Evolutionary conservation across 1,140 invertebrate genomes (phyloP).

Genomic region (Drosophila parabipectinata): DNA sequence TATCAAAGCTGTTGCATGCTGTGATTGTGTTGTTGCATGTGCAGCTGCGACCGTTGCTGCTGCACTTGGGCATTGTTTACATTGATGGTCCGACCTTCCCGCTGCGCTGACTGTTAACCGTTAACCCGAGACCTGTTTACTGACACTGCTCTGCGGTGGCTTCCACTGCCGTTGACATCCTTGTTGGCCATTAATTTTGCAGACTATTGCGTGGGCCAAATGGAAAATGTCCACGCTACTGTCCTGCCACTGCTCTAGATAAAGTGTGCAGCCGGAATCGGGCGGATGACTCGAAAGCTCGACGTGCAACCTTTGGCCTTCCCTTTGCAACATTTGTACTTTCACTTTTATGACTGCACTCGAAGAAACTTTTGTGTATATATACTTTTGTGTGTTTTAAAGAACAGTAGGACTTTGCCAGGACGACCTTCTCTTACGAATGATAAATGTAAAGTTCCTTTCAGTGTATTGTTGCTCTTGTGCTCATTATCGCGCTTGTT

Average conservation of each 20-base stretch:
- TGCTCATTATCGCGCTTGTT: slow-evolving; percentile 75
- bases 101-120: slow-evolving; percentile 21
- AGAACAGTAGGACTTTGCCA: too few species aligned
- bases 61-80: slow-evolving; percentile 52
- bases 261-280: slow-evolving; percentile 31
- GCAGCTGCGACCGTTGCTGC: slow-evolving; percentile 25
- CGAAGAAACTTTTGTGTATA: not conserved
- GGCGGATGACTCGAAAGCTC: slow-evolving; percentile 26
- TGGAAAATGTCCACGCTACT: slow-evolving; percentile 26
- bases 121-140: slow-evolving; percentile 34
- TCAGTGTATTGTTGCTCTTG: slow-evolving; percentile 34
- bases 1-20: slow-evolving; percentile 21
- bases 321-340: slow-evolving; percentile 60
- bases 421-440: too few species aligned
- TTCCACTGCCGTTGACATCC: slow-evolving; percentile 58
- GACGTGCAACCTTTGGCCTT: slow-evolving; percentile 54
- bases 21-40: slow-evolving; percentile 47
- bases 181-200: slow-evolving; percentile 77
- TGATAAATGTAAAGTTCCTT: not conserved
- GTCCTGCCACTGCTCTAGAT: slow-evolving; percentile 40
- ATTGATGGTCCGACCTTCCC: slow-evolving; percentile 25
- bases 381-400: too few species aligned
- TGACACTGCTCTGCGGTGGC: slow-evolving; percentile 19
- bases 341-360: slow-evolving; percentile 42
- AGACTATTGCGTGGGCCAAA: slow-evolving; percentile 65